phyloP scores from a whole-genome alignment of 2,797 vertebrate genomes.

The Hypotaenidia okinawae region DNA sequence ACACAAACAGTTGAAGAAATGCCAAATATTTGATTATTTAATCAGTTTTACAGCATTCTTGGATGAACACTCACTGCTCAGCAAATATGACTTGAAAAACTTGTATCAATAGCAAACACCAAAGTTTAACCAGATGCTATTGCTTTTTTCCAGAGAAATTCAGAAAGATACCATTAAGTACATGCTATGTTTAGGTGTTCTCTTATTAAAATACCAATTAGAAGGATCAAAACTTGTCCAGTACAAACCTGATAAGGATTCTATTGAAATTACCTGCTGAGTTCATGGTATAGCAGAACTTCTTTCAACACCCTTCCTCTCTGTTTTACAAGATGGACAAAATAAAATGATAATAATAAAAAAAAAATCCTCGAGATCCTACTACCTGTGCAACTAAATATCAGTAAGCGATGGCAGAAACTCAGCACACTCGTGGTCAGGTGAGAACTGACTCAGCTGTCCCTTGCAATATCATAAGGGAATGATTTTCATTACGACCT shows the following conservation, averaged over 20 bases:
- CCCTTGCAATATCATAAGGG: background rate
- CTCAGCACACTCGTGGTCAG: background rate
- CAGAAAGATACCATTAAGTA: background rate
- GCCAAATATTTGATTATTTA: constrained; percentile 14
- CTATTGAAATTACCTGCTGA: background rate
- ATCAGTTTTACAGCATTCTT: background rate
- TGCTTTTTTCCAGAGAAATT: background rate
- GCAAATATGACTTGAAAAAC: background rate
- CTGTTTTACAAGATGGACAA: background rate
- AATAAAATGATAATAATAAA: background rate
- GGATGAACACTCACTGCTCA: background rate
- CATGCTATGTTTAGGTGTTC: background rate
- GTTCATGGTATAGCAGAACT: background rate
- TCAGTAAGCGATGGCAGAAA: background rate
- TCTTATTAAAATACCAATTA: background rate
- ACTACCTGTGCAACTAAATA: background rate
- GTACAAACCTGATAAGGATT: background rate
- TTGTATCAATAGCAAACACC: background rate
- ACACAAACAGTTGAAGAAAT: background rate
- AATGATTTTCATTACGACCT: background rate
- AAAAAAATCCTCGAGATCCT: background rate
- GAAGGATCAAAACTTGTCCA: background rate
- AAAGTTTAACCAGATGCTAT: background rate
- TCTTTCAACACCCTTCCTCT: background rate
- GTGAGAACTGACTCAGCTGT: background rate